Conservation (phyloP, 2,888 invertebrate species). For the Marasmarcha lunaedactyla region DNA sequence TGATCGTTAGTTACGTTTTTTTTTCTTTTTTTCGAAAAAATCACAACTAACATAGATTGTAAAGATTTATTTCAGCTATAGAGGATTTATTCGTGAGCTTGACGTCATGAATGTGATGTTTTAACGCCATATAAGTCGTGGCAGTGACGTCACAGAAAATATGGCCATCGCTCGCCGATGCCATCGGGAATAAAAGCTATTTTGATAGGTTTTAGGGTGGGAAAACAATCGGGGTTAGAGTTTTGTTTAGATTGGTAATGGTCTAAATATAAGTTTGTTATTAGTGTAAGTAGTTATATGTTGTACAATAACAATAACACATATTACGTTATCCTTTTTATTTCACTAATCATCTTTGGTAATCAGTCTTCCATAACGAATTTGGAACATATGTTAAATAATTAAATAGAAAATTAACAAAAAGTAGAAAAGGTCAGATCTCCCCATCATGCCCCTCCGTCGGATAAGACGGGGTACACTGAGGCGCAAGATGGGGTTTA, state of each 20-base stretch:
- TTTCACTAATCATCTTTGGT: constrained; percentile 8
- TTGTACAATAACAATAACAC: no score
- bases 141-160: neutral
- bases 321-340: constrained; percentile 8
- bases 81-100: constrained; percentile 28
- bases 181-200: no score
- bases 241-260: no score
- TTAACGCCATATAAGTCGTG: constrained; percentile 1
- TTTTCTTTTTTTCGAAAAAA: constrained; percentile 8
- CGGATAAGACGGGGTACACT: constrained; percentile 9
- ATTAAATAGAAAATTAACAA: constrained; percentile 8
- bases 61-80: constrained; percentile 26
- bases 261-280: no score
- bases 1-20: constrained; percentile 9
- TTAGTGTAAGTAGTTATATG: no score
- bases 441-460: constrained; percentile 13
- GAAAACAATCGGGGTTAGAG: no score
- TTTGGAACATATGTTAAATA: constrained; percentile 8
- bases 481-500: constrained; percentile 8
- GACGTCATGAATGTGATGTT: constrained; percentile 26
- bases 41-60: constrained; percentile 19
- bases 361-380: constrained; percentile 7
- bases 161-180: neutral
- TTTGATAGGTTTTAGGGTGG: no score
- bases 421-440: constrained; percentile 9